Conservation (phyloP, 1,140 invertebrate species). For the Leptonema lineaticorne region DNA sequence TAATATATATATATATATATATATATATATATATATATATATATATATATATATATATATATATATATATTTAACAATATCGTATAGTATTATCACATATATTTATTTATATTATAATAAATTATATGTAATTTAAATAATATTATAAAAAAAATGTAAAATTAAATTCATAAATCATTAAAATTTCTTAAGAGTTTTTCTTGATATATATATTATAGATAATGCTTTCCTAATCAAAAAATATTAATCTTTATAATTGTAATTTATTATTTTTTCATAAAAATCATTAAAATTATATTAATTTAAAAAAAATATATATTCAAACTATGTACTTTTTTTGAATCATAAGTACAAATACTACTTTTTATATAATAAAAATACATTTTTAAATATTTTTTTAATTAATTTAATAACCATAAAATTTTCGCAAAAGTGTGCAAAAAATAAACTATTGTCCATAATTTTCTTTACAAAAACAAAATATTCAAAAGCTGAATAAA, state of each 20-base stretch:
- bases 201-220: too few relatives aligned
- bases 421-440: background rate
- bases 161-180: background rate
- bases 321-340: too few relatives aligned
- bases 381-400: too few relatives aligned
- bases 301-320: too few relatives aligned
- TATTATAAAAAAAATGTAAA: background rate
- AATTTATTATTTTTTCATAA: too few relatives aligned
- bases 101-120: background rate
- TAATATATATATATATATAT: background rate
- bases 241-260: background rate
- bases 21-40: background rate
- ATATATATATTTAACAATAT: background rate
- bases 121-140: background rate
- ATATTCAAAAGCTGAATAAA: background rate
- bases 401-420: too few relatives aligned
- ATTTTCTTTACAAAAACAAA: background rate
- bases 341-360: too few relatives aligned
- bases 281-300: too few relatives aligned
- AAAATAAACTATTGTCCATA: background rate
- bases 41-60: background rate
- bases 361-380: too few relatives aligned
- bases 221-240: too few relatives aligned
- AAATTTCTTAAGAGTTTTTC: background rate
- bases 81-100: background rate